These are phyloP conservation scores for Zaprionus camerounensis DNA, from an alignment of 1,140 invertebrate species.

Conservation along the genomic window DNA sequence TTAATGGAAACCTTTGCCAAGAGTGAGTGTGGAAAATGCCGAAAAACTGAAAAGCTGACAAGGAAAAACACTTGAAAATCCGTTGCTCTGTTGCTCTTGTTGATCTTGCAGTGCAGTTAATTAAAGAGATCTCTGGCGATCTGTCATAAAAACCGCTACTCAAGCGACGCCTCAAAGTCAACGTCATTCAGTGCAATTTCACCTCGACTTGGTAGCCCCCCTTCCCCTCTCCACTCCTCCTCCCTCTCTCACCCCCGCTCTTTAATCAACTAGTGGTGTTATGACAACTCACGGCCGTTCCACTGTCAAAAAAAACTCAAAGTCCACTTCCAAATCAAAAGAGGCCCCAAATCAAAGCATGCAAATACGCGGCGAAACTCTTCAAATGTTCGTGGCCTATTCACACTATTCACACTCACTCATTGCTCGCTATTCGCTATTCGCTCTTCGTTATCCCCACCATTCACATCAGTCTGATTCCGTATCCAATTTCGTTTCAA, in stretches of 20 bases:
- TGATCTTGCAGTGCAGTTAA: slow-evolving; percentile 43
- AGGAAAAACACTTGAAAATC: not conserved
- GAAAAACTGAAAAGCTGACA: slow-evolving; percentile 17
- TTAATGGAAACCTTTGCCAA: slow-evolving; percentile 32
- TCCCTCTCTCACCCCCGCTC: not conserved
- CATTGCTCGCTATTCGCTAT: not conserved
- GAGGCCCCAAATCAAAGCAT: slow-evolving; percentile 46
- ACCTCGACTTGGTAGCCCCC: slow-evolving; percentile 15
- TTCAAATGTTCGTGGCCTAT: not conserved
- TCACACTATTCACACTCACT: slow-evolving; percentile 1
- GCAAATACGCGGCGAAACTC: slow-evolving; percentile 55
- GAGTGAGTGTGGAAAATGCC: slow-evolving; percentile 25
- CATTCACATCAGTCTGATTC: slow-evolving; percentile 4
- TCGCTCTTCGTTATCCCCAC: slow-evolving; percentile 1
- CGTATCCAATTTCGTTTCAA: slow-evolving; percentile 61
- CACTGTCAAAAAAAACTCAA: slow-evolving; percentile 50
- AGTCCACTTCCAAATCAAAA: slow-evolving; percentile 39
- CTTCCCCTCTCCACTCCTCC: too few species aligned
- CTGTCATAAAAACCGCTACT: slow-evolving; percentile 30
- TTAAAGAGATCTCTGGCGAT: slow-evolving; percentile 52
- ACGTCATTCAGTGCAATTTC: slow-evolving; percentile 47
- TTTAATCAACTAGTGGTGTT: slow-evolving; percentile 29
- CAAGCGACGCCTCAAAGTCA: slow-evolving; percentile 43
- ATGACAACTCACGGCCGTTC: slow-evolving; percentile 67
- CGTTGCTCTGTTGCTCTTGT: not conserved